These are phyloP conservation scores for Cochlearius cochlearius DNA, from an alignment of 2,113 vertebrate genomes.

Conservation along the genomic window DNA sequence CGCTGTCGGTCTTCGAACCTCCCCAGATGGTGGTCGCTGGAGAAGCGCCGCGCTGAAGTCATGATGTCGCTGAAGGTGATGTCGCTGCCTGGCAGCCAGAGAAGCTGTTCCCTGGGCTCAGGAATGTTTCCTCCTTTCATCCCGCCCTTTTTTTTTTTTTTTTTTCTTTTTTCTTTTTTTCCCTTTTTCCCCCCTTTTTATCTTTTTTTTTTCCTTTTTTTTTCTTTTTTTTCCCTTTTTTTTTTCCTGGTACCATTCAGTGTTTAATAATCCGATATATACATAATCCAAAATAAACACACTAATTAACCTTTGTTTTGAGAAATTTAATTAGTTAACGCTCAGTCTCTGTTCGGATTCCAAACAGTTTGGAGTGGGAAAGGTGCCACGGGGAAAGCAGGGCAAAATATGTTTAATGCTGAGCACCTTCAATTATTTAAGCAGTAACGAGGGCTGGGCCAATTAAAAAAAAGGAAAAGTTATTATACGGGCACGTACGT, in stretches of 20 bases:
- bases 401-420: conserved; percentile 40
- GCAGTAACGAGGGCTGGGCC: conserved; percentile 40
- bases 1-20: neutral
- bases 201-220: no score
- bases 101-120: neutral
- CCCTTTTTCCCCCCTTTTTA: no score
- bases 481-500: neutral
- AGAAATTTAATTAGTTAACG: conserved; percentile 60
- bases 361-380: conserved; percentile 52
- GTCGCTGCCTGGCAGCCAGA: neutral
- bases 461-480: neutral
- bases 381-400: conserved; percentile 45
- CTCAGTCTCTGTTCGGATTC: conserved; percentile 35
- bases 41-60: neutral
- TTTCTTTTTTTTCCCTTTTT: neutral
- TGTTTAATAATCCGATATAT: conserved; percentile 39
- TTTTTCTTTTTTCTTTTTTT: no score
- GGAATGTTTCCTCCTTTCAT: conserved; percentile 10
- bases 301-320: conserved; percentile 68
- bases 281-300: conserved; percentile 55
- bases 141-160: neutral
- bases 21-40: neutral
- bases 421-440: conserved; percentile 60
- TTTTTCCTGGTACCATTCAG: neutral
- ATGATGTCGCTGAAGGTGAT: neutral